Evolutionary conservation across 2,113 vertebrate genomes (phyloP).

Genomic region (Callospermophilus lateralis): DNA sequence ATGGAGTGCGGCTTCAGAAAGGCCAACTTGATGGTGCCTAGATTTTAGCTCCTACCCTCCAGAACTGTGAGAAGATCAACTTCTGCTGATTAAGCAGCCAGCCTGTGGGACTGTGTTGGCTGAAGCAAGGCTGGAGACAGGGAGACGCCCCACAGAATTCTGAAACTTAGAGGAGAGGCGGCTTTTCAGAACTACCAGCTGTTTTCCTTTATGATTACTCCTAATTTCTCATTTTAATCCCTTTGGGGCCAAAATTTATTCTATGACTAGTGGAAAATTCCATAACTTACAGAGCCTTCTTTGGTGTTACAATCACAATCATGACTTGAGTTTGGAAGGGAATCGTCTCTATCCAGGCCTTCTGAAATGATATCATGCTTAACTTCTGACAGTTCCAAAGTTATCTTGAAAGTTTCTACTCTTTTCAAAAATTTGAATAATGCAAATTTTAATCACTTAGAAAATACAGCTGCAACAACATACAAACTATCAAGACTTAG

Average conservation of each 20-base stretch:
- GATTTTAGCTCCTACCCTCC: not conserved
- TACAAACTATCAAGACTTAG: not conserved
- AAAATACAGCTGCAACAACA: not conserved
- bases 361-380: not conserved
- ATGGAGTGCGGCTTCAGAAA: not conserved
- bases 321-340: not conserved
- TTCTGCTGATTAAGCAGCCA: not conserved
- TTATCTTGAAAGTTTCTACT: not conserved
- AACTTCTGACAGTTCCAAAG: not conserved
- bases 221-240: not conserved
- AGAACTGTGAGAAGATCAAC: not conserved
- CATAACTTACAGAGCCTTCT: not conserved
- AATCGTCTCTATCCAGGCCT: not conserved
- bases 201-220: not conserved
- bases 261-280: conserved; percentile 7
- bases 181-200: not conserved
- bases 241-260: not conserved
- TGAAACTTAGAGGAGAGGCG: accelerated
- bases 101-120: too few species aligned
- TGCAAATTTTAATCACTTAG: not conserved
- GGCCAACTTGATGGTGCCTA: not conserved
- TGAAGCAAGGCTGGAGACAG: too few species aligned
- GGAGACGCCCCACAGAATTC: too few species aligned
- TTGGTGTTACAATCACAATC: not conserved
- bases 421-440: not conserved